phyloP scores from a whole-genome alignment of 2,797 vertebrate species.

The Bradypodion ventrale region DNA sequence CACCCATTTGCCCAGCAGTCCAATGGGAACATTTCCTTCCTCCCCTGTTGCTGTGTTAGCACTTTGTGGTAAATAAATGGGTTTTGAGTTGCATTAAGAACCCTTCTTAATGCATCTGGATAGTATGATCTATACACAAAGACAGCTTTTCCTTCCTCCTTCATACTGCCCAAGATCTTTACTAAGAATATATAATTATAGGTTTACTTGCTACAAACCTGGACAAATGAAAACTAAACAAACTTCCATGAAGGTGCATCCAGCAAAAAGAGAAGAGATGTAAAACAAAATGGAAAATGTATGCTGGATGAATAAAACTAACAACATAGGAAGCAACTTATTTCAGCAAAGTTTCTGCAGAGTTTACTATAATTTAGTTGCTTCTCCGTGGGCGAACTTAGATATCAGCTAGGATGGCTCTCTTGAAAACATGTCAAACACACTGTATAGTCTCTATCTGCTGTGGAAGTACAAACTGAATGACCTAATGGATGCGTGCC shows the following conservation, averaged over 20 bases:
- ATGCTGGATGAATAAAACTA: too few relatives aligned
- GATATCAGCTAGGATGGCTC: not conserved
- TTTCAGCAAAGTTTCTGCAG: not conserved
- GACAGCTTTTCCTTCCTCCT: not conserved
- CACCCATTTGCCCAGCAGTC: too few relatives aligned
- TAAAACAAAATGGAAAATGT: not conserved
- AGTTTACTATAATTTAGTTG: not conserved
- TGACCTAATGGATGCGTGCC: too few relatives aligned
- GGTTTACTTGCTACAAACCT: not conserved
- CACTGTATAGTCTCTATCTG: slow-evolving; percentile 7
- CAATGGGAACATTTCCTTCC: too few relatives aligned
- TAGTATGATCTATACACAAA: too few relatives aligned
- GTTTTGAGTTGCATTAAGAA: too few relatives aligned
- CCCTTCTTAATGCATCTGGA: not conserved
- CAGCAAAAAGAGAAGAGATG: not conserved
- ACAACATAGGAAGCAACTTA: not conserved
- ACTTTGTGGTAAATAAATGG: too few relatives aligned
- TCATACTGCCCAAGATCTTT: not conserved
- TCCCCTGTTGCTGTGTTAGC: too few relatives aligned
- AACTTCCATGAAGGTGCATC: not conserved
- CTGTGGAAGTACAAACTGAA: not conserved
- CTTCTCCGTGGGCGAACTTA: not conserved
- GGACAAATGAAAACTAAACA: not conserved
- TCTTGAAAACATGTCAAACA: slow-evolving; percentile 5
- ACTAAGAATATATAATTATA: too few relatives aligned